Evolutionary conservation across 2,797 vertebrate genomes (phyloP), one percentile per base, ranked within the genome.

Genomic region (Acanthopagrus latus): DNA sequence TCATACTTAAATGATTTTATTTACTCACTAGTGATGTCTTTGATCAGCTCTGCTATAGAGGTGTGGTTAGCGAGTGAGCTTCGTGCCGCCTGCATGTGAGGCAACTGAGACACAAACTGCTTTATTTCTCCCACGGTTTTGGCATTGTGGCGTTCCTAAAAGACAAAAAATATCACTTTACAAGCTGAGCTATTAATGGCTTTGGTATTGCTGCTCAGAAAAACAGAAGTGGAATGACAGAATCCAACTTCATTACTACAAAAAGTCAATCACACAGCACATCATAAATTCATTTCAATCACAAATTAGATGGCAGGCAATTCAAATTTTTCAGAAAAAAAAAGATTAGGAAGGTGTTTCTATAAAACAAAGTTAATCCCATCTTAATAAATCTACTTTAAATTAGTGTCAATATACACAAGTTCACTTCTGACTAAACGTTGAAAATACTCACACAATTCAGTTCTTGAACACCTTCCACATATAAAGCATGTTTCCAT

Each of bases 51-150:
- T 0, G 98, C 98, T 5, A 99, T 96, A 0, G 98, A 99, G 0
- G 98, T 99, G 91, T 99, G 98, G 90, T 99, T 99, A 0, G 98
- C 98, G n/a, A 99, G 94, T 0, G 98, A 99, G 82, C 96, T 97
- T 18, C 97, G 92, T 0, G 97, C 98, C 0, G 98, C 98, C 89
- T 99, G 98, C 98, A 99, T 99, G 91, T 99, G 98, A 3, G 98
- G 98, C 85, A 99, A 38, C 95, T 99, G 98, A 0, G 98, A 99
- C 38, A 99, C 98, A 85, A 99, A 99, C 93, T 99, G 98, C 92
- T 99, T 99, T 65, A 99, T 99, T 92, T 99, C 98, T 1, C 98
- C 98, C 5, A 99, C 98, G 0, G 98, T 99, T 93, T 98, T 99
- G 0, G 98, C 98, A 0, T 98, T 98, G 88, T 99, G 98, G 38